Conservation (phyloP, 2,113 vertebrate genomes). For the Raphicerus campestris region DNA sequence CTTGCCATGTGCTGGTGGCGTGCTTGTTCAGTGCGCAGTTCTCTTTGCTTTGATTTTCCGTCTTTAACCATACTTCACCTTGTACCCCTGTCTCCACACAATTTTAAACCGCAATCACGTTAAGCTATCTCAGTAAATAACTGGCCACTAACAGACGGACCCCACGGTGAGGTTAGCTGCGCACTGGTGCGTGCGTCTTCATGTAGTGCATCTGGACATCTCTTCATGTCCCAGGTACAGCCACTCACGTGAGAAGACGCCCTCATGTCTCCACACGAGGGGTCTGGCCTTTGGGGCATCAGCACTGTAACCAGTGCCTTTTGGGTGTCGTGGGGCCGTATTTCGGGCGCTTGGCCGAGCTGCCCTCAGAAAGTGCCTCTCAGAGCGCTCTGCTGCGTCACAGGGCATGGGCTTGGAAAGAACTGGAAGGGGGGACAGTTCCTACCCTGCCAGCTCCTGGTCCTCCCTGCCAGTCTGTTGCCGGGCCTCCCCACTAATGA, state of each 20-base stretch:
- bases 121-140: neutral
- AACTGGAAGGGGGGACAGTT: too few relatives aligned
- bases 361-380: neutral
- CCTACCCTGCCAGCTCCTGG: neutral
- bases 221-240: neutral
- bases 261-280: neutral
- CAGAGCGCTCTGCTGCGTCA: too few relatives aligned
- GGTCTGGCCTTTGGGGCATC: fast-evolving
- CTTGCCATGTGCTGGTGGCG: too few relatives aligned
- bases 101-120: neutral
- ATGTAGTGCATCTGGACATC: neutral
- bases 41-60: neutral
- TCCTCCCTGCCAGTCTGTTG: fast-evolving
- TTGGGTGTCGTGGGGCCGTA: fast-evolving
- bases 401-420: neutral
- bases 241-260: fast-evolving
- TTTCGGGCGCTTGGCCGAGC: neutral
- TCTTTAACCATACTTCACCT: neutral
- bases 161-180: neutral
- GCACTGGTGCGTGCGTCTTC: neutral
- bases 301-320: too few relatives aligned
- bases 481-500: neutral
- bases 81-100: neutral
- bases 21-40: neutral
- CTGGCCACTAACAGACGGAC: neutral